These are phyloP conservation scores for Dysidea cf. avara DNA, from an alignment of 37 sponge, comb jelly and placozoan species.

Conservation along the genomic window DNA sequence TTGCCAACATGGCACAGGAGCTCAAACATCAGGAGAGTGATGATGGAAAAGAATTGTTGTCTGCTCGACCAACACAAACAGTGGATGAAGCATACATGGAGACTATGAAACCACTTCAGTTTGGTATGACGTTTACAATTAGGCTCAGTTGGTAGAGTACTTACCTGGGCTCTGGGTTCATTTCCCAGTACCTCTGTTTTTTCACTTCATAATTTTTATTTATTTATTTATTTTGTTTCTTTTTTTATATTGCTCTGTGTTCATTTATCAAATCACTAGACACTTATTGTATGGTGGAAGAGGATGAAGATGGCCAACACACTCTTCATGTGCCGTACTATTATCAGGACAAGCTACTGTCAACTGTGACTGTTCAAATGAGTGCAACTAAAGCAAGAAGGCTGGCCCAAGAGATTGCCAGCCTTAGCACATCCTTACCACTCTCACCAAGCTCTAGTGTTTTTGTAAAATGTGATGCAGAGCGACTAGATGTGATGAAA, in stretches of 20 bases:
- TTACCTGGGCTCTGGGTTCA: not conserved
- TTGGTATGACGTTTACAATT: constrained; percentile 46
- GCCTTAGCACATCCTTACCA: constrained; percentile 89
- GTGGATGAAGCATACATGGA: constrained; percentile 57
- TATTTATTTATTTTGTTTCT: not conserved
- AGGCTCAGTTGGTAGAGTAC: not conserved
- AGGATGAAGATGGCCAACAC: constrained; percentile 39
- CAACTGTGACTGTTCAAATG: not conserved
- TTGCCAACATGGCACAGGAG: too few species aligned
- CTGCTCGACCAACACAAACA: not conserved
- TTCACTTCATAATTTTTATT: not conserved
- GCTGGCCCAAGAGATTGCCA: constrained; percentile 85
- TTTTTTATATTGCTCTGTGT: not conserved
- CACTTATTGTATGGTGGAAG: constrained; percentile 41
- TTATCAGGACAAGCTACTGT: constrained; percentile 10
- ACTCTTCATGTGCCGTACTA: constrained; percentile 51
- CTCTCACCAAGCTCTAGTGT: constrained; percentile 77
- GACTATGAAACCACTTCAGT: constrained; percentile 79
- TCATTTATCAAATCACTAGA: too few species aligned
- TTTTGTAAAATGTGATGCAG: constrained; percentile 85
- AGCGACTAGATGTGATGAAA: constrained; percentile 91
- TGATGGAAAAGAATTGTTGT: too few species aligned
- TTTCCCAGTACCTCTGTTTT: not conserved
- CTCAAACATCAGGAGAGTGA: not conserved
- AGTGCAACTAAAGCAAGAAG: constrained; percentile 58